Evolutionary conservation across 2,113 vertebrate genomes (phyloP).

Genomic region (Ailurus styani): DNA sequence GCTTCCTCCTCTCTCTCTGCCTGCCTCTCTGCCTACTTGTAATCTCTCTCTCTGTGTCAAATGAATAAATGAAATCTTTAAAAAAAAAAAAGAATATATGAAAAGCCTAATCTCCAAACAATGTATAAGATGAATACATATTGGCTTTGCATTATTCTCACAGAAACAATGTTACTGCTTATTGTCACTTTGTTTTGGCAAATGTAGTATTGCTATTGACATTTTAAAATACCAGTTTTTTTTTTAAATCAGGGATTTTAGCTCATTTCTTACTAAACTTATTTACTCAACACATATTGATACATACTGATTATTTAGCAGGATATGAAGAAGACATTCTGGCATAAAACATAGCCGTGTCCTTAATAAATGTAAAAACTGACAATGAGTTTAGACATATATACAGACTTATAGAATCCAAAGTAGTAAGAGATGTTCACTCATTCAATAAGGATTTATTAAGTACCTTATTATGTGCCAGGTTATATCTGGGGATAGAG

Average conservation of each 20-base stretch:
- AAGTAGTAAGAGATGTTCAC: too few species aligned
- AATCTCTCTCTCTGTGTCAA: too few species aligned
- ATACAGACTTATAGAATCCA: background rate
- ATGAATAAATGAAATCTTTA: too few species aligned
- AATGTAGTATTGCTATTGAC: background rate
- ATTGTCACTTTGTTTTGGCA: background rate
- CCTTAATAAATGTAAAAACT: background rate
- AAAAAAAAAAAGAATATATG: background rate
- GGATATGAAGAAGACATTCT: background rate
- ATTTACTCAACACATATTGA: background rate
- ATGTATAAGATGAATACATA: background rate
- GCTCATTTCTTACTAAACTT: background rate
- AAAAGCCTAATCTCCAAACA: background rate
- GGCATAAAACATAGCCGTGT: background rate
- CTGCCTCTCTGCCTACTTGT: too few species aligned
- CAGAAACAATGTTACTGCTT: background rate
- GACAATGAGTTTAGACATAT: background rate
- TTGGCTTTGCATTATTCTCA: background rate
- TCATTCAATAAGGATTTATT: background rate
- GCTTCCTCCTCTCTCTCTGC: too few species aligned
- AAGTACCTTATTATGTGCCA: background rate
- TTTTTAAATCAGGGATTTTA: background rate
- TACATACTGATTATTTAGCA: background rate
- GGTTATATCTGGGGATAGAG: background rate
- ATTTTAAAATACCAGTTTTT: background rate